Evolutionary conservation across 2,113 vertebrate genomes (phyloP).

Genomic region (Elgaria multicarinata): DNA sequence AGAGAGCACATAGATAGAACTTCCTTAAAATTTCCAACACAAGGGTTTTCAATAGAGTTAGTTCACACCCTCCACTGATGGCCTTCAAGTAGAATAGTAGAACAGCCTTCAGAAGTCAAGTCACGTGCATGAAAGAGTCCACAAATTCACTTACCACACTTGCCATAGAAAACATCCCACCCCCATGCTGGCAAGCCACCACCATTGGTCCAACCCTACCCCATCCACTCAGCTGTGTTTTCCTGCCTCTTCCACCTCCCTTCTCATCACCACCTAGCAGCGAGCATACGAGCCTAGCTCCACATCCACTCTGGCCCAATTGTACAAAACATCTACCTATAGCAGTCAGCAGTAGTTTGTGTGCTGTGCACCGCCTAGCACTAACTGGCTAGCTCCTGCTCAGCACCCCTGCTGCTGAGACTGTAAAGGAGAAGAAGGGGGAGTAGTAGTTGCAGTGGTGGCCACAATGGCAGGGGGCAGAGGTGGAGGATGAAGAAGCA

Average conservation of each 20-base stretch:
- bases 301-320: not conserved
- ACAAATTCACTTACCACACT: not conserved
- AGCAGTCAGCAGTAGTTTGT: no score
- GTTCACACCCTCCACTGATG: not conserved
- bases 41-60: not conserved
- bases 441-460: not conserved
- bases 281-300: not conserved
- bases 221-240: not conserved
- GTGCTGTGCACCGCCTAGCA: no score
- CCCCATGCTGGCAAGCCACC: not conserved
- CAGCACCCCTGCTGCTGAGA: not conserved
- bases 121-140: not conserved
- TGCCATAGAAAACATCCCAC: not conserved
- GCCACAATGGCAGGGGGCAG: not conserved
- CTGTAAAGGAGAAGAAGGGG: not conserved
- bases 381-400: no score
- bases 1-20: not conserved
- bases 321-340: no score
- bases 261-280: not conserved
- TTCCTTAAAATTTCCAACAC: not conserved
- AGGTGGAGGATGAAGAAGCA: no score
- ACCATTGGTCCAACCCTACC: not conserved
- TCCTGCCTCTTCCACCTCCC: not conserved
- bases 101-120: not conserved
- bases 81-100: not conserved